A percentile compares a stretch with the other conserved stretches of the same genome.
These are phyloP conservation scores for Syngnathus acus DNA, from an alignment of 2,797 vertebrate species.

Conservation along the genomic window DNA sequence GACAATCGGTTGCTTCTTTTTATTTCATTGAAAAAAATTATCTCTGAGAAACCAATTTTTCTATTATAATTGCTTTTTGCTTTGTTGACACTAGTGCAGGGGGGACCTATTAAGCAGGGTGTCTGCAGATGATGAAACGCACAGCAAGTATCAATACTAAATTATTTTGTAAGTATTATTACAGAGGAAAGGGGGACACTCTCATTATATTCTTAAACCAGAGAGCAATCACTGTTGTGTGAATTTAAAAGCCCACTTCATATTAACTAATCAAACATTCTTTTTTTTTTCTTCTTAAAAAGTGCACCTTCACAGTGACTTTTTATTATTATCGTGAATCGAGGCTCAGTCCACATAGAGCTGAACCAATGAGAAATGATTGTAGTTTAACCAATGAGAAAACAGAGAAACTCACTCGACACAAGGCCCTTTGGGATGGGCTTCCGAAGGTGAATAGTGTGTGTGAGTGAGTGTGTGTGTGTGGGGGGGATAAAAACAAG, in stretches of 20 bases:
- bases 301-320: too few species aligned
- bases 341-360: too few species aligned
- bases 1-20: conserved; percentile 26
- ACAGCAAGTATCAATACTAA: conserved; percentile 32
- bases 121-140: conserved; percentile 41
- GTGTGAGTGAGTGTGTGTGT: too few species aligned
- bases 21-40: conserved; percentile 31
- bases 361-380: too few species aligned
- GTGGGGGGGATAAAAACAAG: too few species aligned
- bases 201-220: not conserved
- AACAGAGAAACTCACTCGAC: too few species aligned
- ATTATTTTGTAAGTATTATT: conserved; percentile 32
- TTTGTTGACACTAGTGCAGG: conserved; percentile 48
- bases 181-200: conserved; percentile 1
- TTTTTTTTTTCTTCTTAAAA: too few species aligned
- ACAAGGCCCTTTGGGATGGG: too few species aligned
- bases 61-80: conserved; percentile 48
- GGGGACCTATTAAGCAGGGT: conserved; percentile 26
- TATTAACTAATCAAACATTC: not conserved
- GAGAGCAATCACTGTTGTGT: not conserved
- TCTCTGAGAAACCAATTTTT: conserved; percentile 50
- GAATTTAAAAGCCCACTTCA: not conserved
- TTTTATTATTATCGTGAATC: too few species aligned
- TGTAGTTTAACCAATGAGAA: too few species aligned
- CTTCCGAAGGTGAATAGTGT: too few species aligned